Base-by-base conservation (phyloP, 1,140 invertebrate genomes). In the Pseudomyrmex concolor region DNA sequence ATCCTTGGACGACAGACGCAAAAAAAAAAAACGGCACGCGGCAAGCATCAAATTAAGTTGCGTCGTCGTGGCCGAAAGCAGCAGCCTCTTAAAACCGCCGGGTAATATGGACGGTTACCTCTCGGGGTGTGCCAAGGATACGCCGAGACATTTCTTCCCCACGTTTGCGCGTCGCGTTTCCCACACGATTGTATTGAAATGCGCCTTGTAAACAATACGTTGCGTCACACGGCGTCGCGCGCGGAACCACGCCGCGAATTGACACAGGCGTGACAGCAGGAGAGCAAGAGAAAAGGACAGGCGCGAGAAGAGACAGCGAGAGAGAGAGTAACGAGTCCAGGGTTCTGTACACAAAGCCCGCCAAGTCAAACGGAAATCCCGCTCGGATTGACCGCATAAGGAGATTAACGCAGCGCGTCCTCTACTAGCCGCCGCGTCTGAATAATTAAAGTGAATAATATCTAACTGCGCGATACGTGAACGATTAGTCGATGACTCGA, bases 121-220 rank as follows among this genome's bases (percentile, higher is more conserved):
- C 25, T 67, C 73, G 77, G 88, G 83, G 86, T 89, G 86, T 87
- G 89, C 89, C 89, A 90, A 91, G 90, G 89, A 89, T 90, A 90
- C 84, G 70, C 70, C 67, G 84, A 87, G 85, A 86, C 84, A 86
- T 90, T 90, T 90, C 90, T 89, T 88, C 83, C 64, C 64, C 71
- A 77, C 76, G 83, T 86, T 84, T 80, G 50, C 45, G 19, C 83
- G 90, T 70, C 70, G 67, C 62, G 8, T 68, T 84, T 88, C 84
- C 89, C 91, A 91, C 90, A 91, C 84, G 85, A 91, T 92, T 92
- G 90, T 91, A 92, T 91, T 91, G 90, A 92, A 92, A 92, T 92
- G 85, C 83, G 86, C 74, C 73, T 88, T 74, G 81, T 91, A 91
- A 92, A 92, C 91, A 92, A 92, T 91, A 82, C 85, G 82, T 92